phyloP scores from a whole-genome alignment of 2,113 vertebrate genomes.

The Megaceryle maxima region DNA sequence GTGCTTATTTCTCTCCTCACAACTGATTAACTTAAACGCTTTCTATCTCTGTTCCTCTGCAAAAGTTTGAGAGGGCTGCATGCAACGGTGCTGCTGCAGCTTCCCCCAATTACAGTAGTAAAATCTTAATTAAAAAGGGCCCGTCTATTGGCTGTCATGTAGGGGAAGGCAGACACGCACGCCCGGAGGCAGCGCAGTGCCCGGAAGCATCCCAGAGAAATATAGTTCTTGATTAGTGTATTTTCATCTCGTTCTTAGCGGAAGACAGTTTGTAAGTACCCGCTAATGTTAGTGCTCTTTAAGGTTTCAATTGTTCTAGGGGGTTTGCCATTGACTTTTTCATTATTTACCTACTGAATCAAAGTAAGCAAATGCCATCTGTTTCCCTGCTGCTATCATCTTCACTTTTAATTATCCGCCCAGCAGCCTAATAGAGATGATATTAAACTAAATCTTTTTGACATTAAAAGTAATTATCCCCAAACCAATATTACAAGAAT shows the following conservation, averaged over 20 bases:
- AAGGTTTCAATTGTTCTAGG: constrained; percentile 76
- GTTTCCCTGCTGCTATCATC: constrained; percentile 95
- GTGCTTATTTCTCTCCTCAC: not conserved
- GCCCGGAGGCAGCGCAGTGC: not conserved
- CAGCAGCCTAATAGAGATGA: constrained; percentile 99
- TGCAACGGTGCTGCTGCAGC: not conserved
- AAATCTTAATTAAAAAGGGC: constrained; percentile 52
- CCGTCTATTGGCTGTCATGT: not conserved
- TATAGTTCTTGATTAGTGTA: constrained; percentile 70
- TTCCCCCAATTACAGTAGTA: not conserved
- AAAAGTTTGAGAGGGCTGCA: not conserved
- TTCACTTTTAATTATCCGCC: constrained; percentile 98
- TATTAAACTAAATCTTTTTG: constrained; percentile 99
- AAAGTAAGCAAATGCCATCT: constrained; percentile 99
- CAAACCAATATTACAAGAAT: constrained; percentile 84
- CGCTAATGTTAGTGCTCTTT: constrained; percentile 75
- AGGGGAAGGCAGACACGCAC: not conserved
- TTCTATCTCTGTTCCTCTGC: not conserved
- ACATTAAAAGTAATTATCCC: constrained; percentile 99
- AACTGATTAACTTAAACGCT: not conserved
- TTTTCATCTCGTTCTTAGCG: constrained; percentile 67
- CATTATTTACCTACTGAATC: constrained; percentile 97
- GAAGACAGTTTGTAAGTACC: constrained; percentile 72
- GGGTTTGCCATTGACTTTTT: constrained; percentile 81
- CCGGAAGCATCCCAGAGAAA: constrained; percentile 50